A percentile compares a stretch with the other conserved stretches of the same genome.
These are phyloP conservation scores for Acyrthosiphon pisum DNA, from an alignment of 1,140 invertebrate species.

Conservation along the genomic window DNA sequence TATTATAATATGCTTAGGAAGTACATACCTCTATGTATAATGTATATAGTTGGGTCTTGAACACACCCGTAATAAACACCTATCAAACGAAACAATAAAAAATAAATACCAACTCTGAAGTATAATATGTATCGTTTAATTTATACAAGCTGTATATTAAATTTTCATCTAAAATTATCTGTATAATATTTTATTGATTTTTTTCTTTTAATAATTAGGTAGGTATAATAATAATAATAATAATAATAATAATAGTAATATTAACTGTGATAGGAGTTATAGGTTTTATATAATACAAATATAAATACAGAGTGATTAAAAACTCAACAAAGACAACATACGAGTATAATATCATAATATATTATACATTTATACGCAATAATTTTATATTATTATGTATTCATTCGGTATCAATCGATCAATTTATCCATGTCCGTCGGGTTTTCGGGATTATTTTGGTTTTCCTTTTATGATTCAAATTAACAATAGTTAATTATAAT, in stretches of 20 bases:
- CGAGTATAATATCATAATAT: not conserved
- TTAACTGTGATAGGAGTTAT: not conserved
- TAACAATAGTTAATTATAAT: conserved; percentile 14
- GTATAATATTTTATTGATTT: not conserved
- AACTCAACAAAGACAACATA: conserved; percentile 9
- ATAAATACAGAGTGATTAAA: conserved; percentile 33
- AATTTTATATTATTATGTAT: not conserved
- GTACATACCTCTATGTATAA: too few species aligned
- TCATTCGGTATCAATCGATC: not conserved
- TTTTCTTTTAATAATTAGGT: not conserved
- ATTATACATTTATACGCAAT: not conserved
- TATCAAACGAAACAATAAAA: not conserved
- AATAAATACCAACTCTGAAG: not conserved
- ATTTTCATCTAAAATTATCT: not conserved
- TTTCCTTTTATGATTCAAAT: conserved; percentile 10
- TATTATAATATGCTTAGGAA: not conserved
- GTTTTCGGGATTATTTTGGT: not conserved
- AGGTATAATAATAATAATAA: conserved; percentile 1
- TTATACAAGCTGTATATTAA: conserved; percentile 28
- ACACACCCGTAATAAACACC: not conserved
- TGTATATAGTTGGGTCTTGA: too few species aligned
- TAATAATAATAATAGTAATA: conserved; percentile 16
- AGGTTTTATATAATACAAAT: conserved; percentile 26
- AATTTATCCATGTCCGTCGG: not conserved
- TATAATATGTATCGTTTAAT: conserved; percentile 11